Evolutionary conservation across 2,113 vertebrate species (phyloP).

Genomic region (Ochotona curzoniae): DNA sequence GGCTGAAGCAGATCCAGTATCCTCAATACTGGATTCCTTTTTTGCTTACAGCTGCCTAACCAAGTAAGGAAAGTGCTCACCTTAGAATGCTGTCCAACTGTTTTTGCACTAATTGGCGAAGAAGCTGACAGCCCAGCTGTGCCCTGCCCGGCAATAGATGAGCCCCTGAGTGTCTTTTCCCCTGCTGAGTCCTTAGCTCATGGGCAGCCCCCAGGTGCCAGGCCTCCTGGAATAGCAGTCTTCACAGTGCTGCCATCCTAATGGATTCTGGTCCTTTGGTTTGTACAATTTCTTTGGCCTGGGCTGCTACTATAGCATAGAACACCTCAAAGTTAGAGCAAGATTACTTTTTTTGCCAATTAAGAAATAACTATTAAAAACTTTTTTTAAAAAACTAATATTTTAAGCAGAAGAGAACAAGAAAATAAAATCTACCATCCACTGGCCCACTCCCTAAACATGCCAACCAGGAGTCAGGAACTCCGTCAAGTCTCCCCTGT

Average conservation of each 20-base stretch:
- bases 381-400: too few relatives aligned
- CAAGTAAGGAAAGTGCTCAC: background rate
- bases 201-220: background rate
- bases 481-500: too few relatives aligned
- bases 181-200: background rate
- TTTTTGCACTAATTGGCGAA: background rate
- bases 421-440: too few relatives aligned
- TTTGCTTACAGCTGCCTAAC: background rate
- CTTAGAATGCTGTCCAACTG: background rate
- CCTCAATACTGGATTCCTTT: background rate
- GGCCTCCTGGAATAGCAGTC: background rate
- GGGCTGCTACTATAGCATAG: constrained; percentile 35
- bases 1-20: background rate
- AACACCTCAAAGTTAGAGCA: background rate
- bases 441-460: too few relatives aligned
- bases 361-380: background rate
- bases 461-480: too few relatives aligned
- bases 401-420: too few relatives aligned
- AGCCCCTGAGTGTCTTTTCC: background rate
- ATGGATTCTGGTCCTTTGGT: background rate
- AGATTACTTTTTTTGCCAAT: constrained; percentile 8
- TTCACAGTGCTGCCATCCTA: background rate
- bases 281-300: background rate
- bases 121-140: background rate
- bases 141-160: background rate